A percentile compares a stretch with the other conserved stretches of the same genome.
phyloP scores from a whole-genome alignment of 1,140 invertebrate species.

The Carcinoscorpius rotundicauda region DNA sequence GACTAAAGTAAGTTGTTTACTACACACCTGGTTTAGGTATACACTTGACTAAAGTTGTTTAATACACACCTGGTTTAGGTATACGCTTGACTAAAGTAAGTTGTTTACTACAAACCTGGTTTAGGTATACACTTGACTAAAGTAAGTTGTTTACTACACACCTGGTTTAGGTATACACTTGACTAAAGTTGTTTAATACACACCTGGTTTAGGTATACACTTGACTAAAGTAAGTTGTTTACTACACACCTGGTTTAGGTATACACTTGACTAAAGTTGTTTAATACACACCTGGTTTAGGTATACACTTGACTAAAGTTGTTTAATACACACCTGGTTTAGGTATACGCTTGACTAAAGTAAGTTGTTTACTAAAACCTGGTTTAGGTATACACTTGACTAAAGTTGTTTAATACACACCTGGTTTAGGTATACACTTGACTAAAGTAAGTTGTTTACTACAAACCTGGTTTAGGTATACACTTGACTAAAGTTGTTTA shows the following conservation, averaged over 20 bases:
- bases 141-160: conserved; percentile 28
- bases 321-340: conserved; percentile 45
- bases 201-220: conserved; percentile 60
- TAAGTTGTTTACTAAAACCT: conserved; percentile 35
- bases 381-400: conserved; percentile 62
- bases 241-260: conserved; percentile 50
- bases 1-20: conserved; percentile 33
- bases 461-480: conserved; percentile 54
- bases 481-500: conserved; percentile 45
- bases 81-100: conserved; percentile 56
- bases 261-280: conserved; percentile 49
- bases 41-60: conserved; percentile 46
- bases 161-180: conserved; percentile 62
- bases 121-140: conserved; percentile 58
- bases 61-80: conserved; percentile 50
- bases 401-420: conserved; percentile 33
- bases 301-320: conserved; percentile 53
- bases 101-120: conserved; percentile 41
- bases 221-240: conserved; percentile 41
- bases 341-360: conserved; percentile 58
- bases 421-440: conserved; percentile 59
- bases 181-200: conserved; percentile 31
- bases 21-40: conserved; percentile 54
- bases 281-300: conserved; percentile 47
- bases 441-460: conserved; percentile 32